Base-by-base conservation (phyloP, 30 jellyfish, hydroid and myxozoan genomes). In the Mastigias papua region DNA sequence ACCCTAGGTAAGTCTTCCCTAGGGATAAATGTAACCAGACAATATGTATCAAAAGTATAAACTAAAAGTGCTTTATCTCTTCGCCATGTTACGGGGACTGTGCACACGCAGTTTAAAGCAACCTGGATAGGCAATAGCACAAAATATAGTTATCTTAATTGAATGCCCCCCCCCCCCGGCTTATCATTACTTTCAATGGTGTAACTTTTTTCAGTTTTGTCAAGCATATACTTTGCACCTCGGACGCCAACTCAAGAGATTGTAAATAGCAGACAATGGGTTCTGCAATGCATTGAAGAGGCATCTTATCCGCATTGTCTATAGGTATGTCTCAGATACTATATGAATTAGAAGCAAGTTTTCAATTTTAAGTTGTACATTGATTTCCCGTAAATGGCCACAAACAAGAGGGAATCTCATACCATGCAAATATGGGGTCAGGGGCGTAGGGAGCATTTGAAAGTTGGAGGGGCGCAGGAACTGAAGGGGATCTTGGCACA, bases 1-100 rank as follows among this genome's bases (percentile, higher is more conserved):
- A 94, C 58, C 90, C 97, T 23, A 81, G 80, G 99, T 51, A 16
- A 46, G 60, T 46, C 60, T 6, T 6, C 8, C 13, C 16, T 8
- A 16, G 60, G 60, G 13, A 6, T 46, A 46, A 8, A 8, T 6
- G 16, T 6, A 6, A 46, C 60, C 8, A 46, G 16, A 16, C 60
- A 46, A 46, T 46, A 46, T 16, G 8, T 6, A 46, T 16, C 16
- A 46, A 46, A 16, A 16, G 16, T 16, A 16, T 8, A 46, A 46
- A 46, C 8, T 46, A 16, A 46, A 46, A 46, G 60, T 6, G 16
- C 60, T 46, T 8, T 46, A 6, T 46, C 16, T 46, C 13, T 46
- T 46, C 16, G 60, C 16, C 60, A 8, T 16, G 60, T 46, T 8
- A 16, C 13, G 8, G 60, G 16, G 16, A 8, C 8, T 16, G 16